phyloP scores from a whole-genome alignment of 2,113 vertebrate genomes.

The Xiphias gladius region DNA sequence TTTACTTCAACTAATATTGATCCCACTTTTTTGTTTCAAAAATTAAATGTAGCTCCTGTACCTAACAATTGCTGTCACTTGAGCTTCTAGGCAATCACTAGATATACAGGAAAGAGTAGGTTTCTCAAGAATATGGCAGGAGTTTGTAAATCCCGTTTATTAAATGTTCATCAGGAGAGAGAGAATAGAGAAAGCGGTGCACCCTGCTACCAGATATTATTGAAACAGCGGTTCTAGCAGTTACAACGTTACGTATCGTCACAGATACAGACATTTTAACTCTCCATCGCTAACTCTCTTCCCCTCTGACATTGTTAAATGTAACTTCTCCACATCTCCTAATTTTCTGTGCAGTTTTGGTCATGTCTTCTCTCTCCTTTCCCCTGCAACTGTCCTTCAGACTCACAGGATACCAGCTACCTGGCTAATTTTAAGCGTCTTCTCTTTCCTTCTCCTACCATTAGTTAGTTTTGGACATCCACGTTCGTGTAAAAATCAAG shows the following conservation, averaged over 20 bases:
- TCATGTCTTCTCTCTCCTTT: not conserved
- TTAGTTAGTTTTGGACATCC: too few species aligned
- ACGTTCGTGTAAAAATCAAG: too few species aligned
- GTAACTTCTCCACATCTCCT: not conserved
- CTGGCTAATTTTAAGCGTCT: too few species aligned
- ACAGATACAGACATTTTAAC: not conserved
- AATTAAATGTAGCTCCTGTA: not conserved
- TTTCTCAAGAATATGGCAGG: not conserved
- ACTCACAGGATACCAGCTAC: not conserved
- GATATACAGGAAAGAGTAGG: not conserved
- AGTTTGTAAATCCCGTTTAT: too few species aligned
- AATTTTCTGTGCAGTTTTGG: too few species aligned
- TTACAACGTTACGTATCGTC: not conserved
- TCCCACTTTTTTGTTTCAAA: not conserved
- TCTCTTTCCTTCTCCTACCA: too few species aligned
- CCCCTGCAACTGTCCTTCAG: not conserved
- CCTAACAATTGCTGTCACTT: not conserved
- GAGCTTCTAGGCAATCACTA: not conserved
- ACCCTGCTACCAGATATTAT: not conserved
- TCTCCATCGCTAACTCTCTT: not conserved
- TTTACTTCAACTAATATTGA: not conserved
- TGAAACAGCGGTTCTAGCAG: not conserved
- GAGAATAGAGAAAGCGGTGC: too few species aligned
- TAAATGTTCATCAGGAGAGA: too few species aligned
- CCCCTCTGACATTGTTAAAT: not conserved